Base-by-base conservation (phyloP, 2,113 vertebrate species). In the Poeciliopsis prolifica region DNA sequence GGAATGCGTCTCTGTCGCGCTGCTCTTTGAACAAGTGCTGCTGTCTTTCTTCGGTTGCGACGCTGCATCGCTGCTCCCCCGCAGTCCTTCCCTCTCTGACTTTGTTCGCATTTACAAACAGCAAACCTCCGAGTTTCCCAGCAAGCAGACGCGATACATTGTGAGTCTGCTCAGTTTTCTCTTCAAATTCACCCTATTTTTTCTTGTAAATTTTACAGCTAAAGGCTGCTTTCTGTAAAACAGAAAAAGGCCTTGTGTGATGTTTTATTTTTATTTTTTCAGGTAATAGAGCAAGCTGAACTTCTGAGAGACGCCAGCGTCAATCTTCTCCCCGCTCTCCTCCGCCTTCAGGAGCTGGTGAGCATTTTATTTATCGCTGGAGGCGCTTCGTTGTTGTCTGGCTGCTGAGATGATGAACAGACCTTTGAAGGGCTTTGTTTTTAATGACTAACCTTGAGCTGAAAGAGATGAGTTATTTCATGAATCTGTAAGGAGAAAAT, bases 271-370 rank as follows among this genome's bases (percentile, higher is more conserved):
- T 1, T 83, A 14, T 81, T 31, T 35, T 86, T 72, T 76, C 87
- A 99, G 98, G 96, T 99, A 19, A 91, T 99, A 83, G 98, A 99
- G 89, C 96, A 96, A 90, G 96, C 98, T 0, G 97, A 99, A 48
- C 93, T 96, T 70, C 92, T 99, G 74, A 95, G 97, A 86, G 97
- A 99, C 68, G 93, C 97, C 87, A 96, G 98, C 75, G 94, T 94
- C 79, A 97, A 98, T 76, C 86, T 99, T 80, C 94, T 99, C 68
- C 96, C 97, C 61, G 96, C 95, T 0, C 96, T 99, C 75, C 95
- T 98, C 82, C 96, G 97, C 37, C 94, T 99, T 75, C 98, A 99
- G 65, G 98, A 99, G 86, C 70, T 99, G 95, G 98, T 99, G 93
- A 96, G 15, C n/a, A 0, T 60, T 30, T 78, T 78, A 67, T 77